phyloP scores from a whole-genome alignment of 2,797 vertebrate species.

The Cynopterus sphinx region DNA sequence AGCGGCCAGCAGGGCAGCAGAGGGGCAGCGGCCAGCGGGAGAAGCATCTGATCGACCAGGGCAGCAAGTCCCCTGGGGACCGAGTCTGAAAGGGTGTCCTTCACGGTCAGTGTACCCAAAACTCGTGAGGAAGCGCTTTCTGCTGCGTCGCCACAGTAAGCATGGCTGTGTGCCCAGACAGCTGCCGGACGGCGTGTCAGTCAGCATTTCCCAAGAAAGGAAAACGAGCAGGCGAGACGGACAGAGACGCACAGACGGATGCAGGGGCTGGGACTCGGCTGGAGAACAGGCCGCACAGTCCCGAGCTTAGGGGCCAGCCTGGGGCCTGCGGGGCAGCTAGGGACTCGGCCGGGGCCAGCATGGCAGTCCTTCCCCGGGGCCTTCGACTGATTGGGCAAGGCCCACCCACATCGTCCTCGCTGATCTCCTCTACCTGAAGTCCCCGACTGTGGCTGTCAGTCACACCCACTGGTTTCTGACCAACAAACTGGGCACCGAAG shows the following conservation, averaged over 20 bases:
- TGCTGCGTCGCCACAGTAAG: neutral
- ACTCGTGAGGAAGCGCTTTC: neutral
- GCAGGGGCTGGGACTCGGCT: neutral
- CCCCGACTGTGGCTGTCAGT: neutral
- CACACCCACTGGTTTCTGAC: neutral
- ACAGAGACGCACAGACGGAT: neutral
- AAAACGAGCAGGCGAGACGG: neutral
- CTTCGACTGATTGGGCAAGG: neutral
- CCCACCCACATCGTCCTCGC: neutral
- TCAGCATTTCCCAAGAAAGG: neutral
- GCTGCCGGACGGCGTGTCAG: neutral
- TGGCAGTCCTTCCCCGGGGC: neutral
- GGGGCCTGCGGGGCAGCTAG: no score
- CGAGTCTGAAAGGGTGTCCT: neutral
- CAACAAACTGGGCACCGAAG: neutral
- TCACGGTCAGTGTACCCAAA: neutral
- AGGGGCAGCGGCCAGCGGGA: neutral
- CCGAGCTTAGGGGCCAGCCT: no score
- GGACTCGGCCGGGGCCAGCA: no score
- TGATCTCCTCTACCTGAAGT: neutral
- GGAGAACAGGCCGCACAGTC: no score
- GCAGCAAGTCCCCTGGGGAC: neutral
- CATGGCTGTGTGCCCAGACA: neutral
- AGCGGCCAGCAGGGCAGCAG: no score
- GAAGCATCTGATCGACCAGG: neutral